These are phyloP conservation scores for Lepidocyrtinus sp. DNA, from an alignment of 2,888 invertebrate species.

Conservation along the genomic window DNA sequence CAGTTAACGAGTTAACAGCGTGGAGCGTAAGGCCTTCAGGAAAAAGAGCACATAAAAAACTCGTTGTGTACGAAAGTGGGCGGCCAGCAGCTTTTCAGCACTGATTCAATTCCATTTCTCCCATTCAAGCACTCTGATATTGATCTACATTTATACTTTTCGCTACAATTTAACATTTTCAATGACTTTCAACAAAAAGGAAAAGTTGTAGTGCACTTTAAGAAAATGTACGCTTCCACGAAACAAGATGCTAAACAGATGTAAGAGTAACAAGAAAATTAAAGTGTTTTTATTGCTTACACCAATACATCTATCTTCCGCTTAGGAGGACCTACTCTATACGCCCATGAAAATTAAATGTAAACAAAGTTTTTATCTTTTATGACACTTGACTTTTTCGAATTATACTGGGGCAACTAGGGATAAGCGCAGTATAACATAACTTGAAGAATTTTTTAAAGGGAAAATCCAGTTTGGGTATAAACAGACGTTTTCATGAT, in stretches of 20 bases:
- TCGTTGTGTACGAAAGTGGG: neutral
- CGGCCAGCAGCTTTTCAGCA: neutral
- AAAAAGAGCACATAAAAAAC: neutral
- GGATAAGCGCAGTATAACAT: neutral
- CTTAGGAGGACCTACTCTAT: neutral
- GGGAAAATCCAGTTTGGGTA: neutral
- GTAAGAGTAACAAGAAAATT: neutral
- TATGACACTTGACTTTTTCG: neutral
- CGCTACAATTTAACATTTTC: neutral
- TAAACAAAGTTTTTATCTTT: too few species aligned
- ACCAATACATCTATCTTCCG: neutral
- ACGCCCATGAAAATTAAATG: neutral
- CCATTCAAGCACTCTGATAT: neutral
- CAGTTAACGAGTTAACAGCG: neutral
- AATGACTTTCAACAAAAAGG: neutral
- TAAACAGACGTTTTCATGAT: conserved; percentile 59
- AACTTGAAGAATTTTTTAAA: too few species aligned
- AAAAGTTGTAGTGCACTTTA: neutral
- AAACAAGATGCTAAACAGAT: neutral
- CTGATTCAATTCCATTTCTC: neutral
- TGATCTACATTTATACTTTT: neutral
- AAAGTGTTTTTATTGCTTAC: neutral
- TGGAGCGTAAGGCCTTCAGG: neutral
- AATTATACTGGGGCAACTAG: neutral
- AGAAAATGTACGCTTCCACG: too few species aligned